Evolutionary conservation across 2,113 vertebrate species (phyloP).

Genomic region (Plecotus auritus): DNA sequence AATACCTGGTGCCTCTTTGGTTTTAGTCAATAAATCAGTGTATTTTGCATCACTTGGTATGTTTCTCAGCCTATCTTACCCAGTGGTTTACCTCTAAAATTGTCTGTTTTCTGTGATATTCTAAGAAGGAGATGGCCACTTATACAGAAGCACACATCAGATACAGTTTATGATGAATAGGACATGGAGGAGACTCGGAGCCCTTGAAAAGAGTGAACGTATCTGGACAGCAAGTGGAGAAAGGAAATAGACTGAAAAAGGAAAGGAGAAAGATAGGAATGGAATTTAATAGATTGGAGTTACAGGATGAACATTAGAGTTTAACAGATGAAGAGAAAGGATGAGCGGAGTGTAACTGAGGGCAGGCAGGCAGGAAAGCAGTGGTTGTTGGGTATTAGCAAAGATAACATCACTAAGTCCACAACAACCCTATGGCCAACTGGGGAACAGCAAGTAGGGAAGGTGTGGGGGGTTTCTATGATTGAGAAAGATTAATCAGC

Average conservation of each 20-base stretch:
- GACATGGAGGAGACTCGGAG: not conserved
- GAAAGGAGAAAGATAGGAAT: not conserved
- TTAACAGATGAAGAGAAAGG: not conserved
- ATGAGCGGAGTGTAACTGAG: not conserved
- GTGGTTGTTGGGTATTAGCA: not conserved
- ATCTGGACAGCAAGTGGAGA: not conserved
- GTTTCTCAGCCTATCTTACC: not conserved
- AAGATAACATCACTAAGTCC: not conserved
- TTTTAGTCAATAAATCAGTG: not conserved
- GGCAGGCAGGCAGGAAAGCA: not conserved
- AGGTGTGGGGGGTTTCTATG: not conserved
- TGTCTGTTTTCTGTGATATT: not conserved
- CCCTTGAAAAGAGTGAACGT: not conserved
- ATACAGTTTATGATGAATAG: not conserved
- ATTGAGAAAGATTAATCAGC: slow-evolving; percentile 78
- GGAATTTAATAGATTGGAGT: not conserved
- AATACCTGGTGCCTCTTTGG: not conserved
- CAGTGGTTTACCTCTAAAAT: not conserved
- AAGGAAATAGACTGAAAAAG: not conserved
- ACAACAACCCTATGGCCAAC: fast-evolving
- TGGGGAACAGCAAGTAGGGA: no score
- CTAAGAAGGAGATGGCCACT: not conserved
- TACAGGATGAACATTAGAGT: not conserved
- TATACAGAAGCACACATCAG: not conserved
- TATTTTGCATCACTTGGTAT: not conserved